Evolutionary conservation across 1,140 invertebrate genomes (phyloP), one percentile per base, ranked within the genome.

Genomic region (Lysiphlebus fabarum): DNA sequence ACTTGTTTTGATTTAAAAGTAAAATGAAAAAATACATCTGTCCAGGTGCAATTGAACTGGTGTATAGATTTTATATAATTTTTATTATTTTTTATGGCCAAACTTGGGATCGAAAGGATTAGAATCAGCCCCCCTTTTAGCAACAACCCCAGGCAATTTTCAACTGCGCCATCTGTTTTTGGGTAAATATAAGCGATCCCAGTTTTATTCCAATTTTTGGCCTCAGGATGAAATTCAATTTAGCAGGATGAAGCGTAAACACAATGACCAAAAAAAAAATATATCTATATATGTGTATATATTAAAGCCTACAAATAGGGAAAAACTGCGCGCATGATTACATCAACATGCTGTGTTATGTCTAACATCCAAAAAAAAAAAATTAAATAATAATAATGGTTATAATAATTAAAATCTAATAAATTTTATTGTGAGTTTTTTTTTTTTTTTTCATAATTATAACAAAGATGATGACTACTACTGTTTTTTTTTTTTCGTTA

Each of bases 221-320:
- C 73, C 73, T 61, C 67, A 59, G 72, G 73, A 72, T 67, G 68
- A 71, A 71, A 75, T 75, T 75, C 71, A 73, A 72, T 75, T 73
- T 73, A 72, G 65, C 66, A 68, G 70, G 70, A 73, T 70, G 68
- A 71, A 75, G 70, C 73, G 70, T 72, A 72, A 75, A 72, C 73
- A 73, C 65, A 65, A 58, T 51, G 62, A 65, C 65, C 70, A 50
- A 63, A 65, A 65, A 70, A 71, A 74, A 71, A 74, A 58, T 56
- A 63, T 64, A 59, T 26, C 17, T 26, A 26, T 26, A 26, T 26
- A 4, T 4, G 17, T 17, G 3, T 17, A 17, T 17, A 17, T 17
- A 17, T 26, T 26, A 1, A 26, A 26, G 4, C 17, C 17, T 26
- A 26, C n/a, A n/a, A n/a, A n/a, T 26, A 26, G 17, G 17, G 17